Percentiles rank a stretch among this genome's conserved stretches.
Evolutionary conservation across 1,140 invertebrate species (phyloP).

Genomic region (Drosophila melanogaster): DNA sequence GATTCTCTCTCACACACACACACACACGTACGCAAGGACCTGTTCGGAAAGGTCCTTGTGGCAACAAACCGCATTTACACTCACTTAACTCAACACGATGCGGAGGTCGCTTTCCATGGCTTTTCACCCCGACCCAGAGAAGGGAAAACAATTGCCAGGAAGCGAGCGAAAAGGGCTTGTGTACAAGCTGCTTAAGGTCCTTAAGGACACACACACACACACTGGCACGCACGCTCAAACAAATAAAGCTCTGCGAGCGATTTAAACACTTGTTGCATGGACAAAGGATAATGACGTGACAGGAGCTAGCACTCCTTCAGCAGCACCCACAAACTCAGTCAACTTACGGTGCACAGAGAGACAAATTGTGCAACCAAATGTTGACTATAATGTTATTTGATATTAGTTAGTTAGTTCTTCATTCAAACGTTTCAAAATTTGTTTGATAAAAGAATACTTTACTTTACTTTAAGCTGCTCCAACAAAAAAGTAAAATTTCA

Average conservation of each 20-base stretch:
- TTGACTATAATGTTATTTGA: too few relatives aligned
- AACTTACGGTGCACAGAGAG: slow-evolving; percentile 14
- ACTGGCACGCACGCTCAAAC: slow-evolving; percentile 40
- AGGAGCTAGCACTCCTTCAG: slow-evolving; percentile 24
- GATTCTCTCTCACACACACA: background rate
- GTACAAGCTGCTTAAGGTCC: slow-evolving; percentile 73
- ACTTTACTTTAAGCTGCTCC: too few relatives aligned
- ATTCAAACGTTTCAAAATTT: too few relatives aligned
- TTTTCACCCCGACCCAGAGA: slow-evolving; percentile 14
- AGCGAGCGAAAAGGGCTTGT: slow-evolving; percentile 51
- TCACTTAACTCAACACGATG: slow-evolving; percentile 71
- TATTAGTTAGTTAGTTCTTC: too few relatives aligned
- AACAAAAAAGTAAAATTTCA: too few relatives aligned
- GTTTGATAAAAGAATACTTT: too few relatives aligned
- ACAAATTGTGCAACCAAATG: background rate
- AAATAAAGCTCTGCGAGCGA: slow-evolving; percentile 72
- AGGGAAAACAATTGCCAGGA: slow-evolving; percentile 70
- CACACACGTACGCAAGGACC: slow-evolving; percentile 21
- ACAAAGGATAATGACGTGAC: slow-evolving; percentile 77
- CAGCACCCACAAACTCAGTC: slow-evolving; percentile 14
- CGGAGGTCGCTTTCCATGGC: slow-evolving; percentile 35
- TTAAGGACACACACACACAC: slow-evolving; percentile 38
- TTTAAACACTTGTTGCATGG: slow-evolving; percentile 76
- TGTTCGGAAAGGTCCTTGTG: slow-evolving; percentile 36
- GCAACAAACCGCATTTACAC: slow-evolving; percentile 74